Conservation (phyloP, 1,140 invertebrate species). For the Ostrea edulis region DNA sequence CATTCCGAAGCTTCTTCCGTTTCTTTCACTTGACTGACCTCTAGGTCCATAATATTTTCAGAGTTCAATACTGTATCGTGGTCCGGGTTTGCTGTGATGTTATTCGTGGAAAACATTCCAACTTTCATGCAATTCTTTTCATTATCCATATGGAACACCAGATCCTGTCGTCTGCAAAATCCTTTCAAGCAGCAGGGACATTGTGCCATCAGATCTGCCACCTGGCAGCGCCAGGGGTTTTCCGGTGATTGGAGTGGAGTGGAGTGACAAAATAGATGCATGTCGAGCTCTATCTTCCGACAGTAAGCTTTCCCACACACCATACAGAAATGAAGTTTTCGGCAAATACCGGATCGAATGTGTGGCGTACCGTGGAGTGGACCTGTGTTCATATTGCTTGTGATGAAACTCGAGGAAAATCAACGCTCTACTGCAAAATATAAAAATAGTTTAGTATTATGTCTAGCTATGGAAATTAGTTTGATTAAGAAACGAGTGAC, state of each 20-base stretch:
- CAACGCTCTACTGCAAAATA: background rate
- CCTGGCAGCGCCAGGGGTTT: background rate
- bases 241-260: background rate
- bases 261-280: background rate
- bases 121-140: background rate
- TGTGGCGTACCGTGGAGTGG: background rate
- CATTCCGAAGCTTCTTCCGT: background rate
- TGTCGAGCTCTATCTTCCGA: slow-evolving; percentile 17
- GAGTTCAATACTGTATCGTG: background rate
- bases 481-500: too few relatives aligned
- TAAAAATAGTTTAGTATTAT: background rate
- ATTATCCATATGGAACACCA: background rate
- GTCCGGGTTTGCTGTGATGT: background rate
- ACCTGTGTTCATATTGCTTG: background rate
- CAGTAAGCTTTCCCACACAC: slow-evolving; percentile 4
- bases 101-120: background rate
- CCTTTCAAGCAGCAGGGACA: background rate
- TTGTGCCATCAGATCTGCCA: slow-evolving; percentile 6
- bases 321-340: slow-evolving; percentile 9
- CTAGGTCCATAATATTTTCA: background rate
- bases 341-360: background rate
- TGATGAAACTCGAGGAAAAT: background rate
- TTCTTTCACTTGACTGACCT: background rate
- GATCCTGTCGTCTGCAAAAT: slow-evolving; percentile 27
- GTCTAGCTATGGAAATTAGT: too few relatives aligned